phyloP scores from a whole-genome alignment of 2,113 vertebrate genomes.

The Isichthys henryi region DNA sequence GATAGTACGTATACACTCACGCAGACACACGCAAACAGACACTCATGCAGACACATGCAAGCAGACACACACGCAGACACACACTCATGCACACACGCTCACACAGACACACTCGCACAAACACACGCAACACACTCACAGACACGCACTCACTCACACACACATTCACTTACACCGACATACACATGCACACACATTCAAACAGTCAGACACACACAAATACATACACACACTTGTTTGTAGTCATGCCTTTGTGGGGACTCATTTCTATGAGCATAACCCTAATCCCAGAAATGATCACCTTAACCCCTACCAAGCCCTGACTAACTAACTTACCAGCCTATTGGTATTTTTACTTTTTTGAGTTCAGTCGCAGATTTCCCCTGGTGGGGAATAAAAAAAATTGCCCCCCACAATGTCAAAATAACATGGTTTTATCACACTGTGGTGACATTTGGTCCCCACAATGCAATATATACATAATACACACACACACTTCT shows the following conservation, averaged over 20 bases:
- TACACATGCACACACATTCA: background rate
- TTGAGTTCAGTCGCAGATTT: background rate
- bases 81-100: too few species aligned
- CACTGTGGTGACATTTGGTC: background rate
- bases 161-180: background rate
- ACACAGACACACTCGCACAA: background rate
- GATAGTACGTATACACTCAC: background rate
- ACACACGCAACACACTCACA: background rate
- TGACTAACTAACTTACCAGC: background rate
- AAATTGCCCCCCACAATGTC: too few species aligned
- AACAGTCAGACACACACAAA: background rate
- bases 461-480: background rate
- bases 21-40: background rate
- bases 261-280: background rate
- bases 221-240: background rate
- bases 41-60: background rate
- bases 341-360: background rate
- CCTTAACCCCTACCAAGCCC: background rate
- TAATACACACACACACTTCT: background rate
- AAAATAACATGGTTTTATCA: too few species aligned
- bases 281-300: background rate
- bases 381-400: too few species aligned
- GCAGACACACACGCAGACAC: background rate
- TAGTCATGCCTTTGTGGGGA: background rate
- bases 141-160: background rate